Evolutionary conservation across 2,888 invertebrate genomes (phyloP).

Genomic region (Dasypolia templi): DNA sequence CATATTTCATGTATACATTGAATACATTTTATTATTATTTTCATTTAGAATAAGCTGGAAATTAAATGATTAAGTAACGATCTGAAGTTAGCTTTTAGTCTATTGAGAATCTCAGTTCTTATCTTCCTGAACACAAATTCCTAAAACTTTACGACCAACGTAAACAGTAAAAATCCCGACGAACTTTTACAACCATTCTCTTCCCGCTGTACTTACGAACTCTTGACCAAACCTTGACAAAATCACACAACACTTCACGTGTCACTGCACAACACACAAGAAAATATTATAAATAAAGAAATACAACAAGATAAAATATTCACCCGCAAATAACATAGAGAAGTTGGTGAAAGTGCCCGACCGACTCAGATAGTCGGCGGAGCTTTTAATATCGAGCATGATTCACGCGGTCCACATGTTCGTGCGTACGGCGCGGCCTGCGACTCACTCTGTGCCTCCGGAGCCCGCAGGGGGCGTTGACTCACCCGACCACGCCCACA

Average conservation of each 20-base stretch:
- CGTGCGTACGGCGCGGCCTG: constrained; percentile 77
- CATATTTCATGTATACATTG: not conserved
- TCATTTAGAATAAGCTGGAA: not conserved
- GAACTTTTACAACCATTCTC: constrained; percentile 14
- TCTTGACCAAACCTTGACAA: constrained; percentile 56
- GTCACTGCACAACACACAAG: constrained; percentile 75
- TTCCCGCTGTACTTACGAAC: constrained; percentile 69
- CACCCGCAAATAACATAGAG: constrained; percentile 98
- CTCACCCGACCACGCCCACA: constrained; percentile 76
- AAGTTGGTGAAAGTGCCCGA: constrained; percentile 98
- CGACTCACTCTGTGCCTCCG: constrained; percentile 45
- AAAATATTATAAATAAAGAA: constrained; percentile 62
- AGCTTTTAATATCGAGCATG: constrained; percentile 98
- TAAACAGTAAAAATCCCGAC: too few relatives aligned
- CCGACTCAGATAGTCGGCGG: constrained; percentile 97
- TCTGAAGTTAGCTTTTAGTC: not conserved
- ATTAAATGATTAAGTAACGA: not conserved
- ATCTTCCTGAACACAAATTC: not conserved
- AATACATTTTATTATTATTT: not conserved
- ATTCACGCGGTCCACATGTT: constrained; percentile 80
- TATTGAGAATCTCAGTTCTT: not conserved
- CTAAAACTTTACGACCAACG: not conserved
- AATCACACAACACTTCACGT: constrained; percentile 68
- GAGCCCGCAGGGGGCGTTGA: constrained; percentile 60
- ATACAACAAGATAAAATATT: constrained; percentile 76